Base-by-base conservation (phyloP, 2,113 vertebrate genomes). In the Dasyurus viverrinus region DNA sequence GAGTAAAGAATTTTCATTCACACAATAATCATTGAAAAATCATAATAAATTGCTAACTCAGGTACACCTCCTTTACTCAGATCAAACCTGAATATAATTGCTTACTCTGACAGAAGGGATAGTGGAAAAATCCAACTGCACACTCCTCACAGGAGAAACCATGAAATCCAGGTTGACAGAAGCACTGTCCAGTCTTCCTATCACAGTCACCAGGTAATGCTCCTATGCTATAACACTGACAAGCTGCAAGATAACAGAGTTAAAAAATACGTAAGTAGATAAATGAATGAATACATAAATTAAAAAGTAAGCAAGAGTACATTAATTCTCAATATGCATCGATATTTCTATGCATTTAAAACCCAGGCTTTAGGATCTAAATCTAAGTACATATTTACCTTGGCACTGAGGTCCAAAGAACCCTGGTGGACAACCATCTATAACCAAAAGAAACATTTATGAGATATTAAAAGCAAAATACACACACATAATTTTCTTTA, bases 391-490 rank as follows among this genome's bases (percentile, higher is more conserved):
- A 92, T 91, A 98, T 99, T 99, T 97, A 99, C 98, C 22, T 48
- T 98, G 98, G 96, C 99, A 99, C 60, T 36, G 97, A 36, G 97
- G 90, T 94, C 98, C 98, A 68, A 98, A 99, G 97, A 98, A 98
- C 8, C 99, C 98, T 90, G 93, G 96, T 89, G 98, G 98, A 97
- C 98, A 99, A 94, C 90, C 90, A 96, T 90, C 47, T 95, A 96
- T 93, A 97, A 95, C 92, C 47, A 96, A 52, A 53, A 94, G 97
- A 92, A 60, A 19, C 91, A 93, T 30, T 42, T 48, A 3, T 22
- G 25, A 84, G 19, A 84, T 84, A 42, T 42, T 84, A 84, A 84
- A 42, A 23, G 68, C 16, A 84, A 84, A n/a, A 60, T 8, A 24
- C 1, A 54, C 57, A 68, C 60, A 76, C 14, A n/a, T n/a, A 16